These are phyloP conservation scores for Falcunculus frontatus DNA, from an alignment of 2,113 vertebrate species.

Conservation along the genomic window DNA sequence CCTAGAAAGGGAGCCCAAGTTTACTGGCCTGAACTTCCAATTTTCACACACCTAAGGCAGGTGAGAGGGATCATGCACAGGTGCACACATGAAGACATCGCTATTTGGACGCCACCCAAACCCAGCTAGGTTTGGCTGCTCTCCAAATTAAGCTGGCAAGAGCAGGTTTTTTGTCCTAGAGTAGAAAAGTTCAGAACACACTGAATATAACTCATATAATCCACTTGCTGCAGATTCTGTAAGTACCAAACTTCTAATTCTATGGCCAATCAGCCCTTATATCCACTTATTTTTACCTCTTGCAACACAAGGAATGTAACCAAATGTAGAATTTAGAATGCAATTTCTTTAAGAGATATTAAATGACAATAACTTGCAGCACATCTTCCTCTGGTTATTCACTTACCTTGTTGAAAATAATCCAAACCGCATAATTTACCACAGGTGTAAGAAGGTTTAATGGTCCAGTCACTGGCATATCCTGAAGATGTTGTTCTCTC, in stretches of 20 bases:
- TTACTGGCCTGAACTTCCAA: neutral
- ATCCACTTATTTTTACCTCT: neutral
- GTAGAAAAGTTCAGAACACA: neutral
- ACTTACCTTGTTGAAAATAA: neutral
- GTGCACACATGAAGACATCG: neutral
- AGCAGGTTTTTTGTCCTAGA: neutral
- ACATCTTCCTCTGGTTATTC: neutral
- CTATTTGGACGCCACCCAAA: neutral
- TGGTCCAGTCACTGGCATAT: neutral
- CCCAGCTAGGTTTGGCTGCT: neutral
- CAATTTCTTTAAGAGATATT: neutral
- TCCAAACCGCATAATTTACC: neutral
- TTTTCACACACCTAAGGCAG: neutral
- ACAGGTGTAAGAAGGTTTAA: neutral
- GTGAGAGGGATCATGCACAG: neutral
- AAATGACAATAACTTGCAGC: neutral
- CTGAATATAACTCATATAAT: neutral
- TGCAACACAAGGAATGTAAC: neutral
- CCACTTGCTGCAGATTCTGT: neutral
- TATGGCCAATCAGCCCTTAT: neutral
- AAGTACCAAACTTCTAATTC: neutral
- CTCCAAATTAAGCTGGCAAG: neutral
- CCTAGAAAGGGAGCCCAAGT: neutral
- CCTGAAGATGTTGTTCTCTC: neutral
- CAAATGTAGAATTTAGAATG: neutral